Percentiles rank a stretch among this genome's conserved stretches.
These are phyloP conservation scores for Corydoras sp. DNA, from an alignment of 2,113 vertebrate genomes.

Conservation along the genomic window DNA sequence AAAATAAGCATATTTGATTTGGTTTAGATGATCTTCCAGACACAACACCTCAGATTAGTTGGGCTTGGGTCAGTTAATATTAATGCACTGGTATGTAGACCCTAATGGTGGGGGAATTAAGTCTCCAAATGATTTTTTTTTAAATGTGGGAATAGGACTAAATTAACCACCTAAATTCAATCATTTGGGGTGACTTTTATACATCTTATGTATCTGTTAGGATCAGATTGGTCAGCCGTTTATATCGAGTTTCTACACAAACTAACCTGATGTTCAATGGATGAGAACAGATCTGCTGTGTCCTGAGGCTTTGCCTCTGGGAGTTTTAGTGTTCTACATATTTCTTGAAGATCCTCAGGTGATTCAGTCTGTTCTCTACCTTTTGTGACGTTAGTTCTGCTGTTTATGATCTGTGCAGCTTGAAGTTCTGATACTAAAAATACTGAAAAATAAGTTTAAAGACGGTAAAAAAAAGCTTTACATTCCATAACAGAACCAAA, in stretches of 20 bases:
- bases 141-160: no score
- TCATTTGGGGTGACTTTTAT: no score
- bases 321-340: constrained; percentile 72
- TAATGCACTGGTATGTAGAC: no score
- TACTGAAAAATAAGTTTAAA: constrained; percentile 59
- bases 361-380: constrained; percentile 58
- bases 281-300: constrained; percentile 60
- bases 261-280: constrained; percentile 76
- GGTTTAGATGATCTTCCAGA: no score
- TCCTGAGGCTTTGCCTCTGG: constrained; percentile 61
- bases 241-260: neutral
- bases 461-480: neutral
- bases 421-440: constrained; percentile 94
- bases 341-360: constrained; percentile 67
- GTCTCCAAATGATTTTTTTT: no score
- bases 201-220: no score
- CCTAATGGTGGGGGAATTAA: no score
- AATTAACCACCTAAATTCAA: no score
- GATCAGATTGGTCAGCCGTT: neutral
- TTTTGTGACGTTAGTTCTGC: constrained; percentile 50
- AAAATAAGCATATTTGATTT: no score
- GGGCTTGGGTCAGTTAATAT: no score
- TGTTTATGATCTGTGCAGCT: constrained; percentile 78
- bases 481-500: no score
- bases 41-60: no score